Evolutionary conservation across 2,888 invertebrate species (phyloP).

Genomic region (Xestia c-nigrum): DNA sequence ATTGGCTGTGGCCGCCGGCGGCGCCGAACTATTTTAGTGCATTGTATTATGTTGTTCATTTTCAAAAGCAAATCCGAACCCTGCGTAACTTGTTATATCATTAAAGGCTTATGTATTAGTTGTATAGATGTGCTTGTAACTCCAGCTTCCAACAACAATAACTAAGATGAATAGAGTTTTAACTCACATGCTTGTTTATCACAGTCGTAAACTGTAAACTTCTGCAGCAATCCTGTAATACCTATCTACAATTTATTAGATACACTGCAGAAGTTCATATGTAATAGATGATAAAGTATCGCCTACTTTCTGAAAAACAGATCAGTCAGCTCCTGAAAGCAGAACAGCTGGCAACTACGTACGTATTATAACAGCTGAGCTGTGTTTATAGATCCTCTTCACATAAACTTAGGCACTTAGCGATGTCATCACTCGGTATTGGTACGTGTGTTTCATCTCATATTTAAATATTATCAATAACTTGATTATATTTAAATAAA

Average conservation of each 20-base stretch:
- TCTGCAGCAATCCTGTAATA: slow-evolving; percentile 1
- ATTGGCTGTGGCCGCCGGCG: background rate
- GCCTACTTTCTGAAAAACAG: background rate
- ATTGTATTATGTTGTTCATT: slow-evolving; percentile 8
- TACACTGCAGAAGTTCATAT: background rate
- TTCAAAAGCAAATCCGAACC: slow-evolving; percentile 15
- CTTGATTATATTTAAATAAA: background rate
- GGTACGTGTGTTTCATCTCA: background rate
- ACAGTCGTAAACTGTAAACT: slow-evolving; percentile 24
- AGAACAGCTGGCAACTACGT: background rate
- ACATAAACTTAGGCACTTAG: background rate
- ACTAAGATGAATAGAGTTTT: slow-evolving; percentile 13
- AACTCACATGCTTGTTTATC: slow-evolving; percentile 5
- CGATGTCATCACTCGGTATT: background rate
- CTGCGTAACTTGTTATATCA: slow-evolving; percentile 28
- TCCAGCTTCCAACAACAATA: slow-evolving; percentile 3
- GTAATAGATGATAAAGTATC: background rate
- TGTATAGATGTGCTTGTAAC: background rate
- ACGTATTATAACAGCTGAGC: background rate
- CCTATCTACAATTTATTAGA: slow-evolving; percentile 1
- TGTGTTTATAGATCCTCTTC: background rate
- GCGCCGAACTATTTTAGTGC: background rate
- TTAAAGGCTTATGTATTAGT: background rate
- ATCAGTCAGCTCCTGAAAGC: background rate
- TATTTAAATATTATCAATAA: background rate